Evolutionary conservation across 2,797 vertebrate species (phyloP), one percentile per base, ranked within the genome.

Genomic region (Valencia hispanica): DNA sequence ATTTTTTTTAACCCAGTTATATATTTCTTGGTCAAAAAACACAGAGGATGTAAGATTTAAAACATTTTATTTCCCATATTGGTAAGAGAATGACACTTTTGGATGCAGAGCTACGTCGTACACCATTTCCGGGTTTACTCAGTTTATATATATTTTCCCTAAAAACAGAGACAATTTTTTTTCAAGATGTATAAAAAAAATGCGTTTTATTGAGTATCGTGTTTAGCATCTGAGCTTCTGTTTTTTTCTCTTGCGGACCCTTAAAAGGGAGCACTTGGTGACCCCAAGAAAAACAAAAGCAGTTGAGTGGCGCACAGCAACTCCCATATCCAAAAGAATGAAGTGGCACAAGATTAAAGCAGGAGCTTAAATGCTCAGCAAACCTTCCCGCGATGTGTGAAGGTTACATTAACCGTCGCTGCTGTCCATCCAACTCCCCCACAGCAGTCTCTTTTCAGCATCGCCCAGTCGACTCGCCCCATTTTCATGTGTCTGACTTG

Each of bases 401-500:
- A 87, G 87, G 84, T 85, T 91, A 84, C 71, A 83, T 89, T 82
- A 87, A 85, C 81, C 77, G 32, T 63, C 15, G 76, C 74, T 83
- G 86, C 83, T 88, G 87, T 87, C 88, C 84, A 4, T 87, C 86
- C 77, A 74, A 70, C 73, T 78, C 82, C 84, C 88, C 78, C 70
- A 3, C 77, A 39, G 69, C 79, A 14, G 83, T 43, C 78, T 84
- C 79, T 48, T 73, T 77, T 77, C 79, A 43, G 70, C 81, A 48
- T 77, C 79, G 77, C 90, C 87, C 80, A 71, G 87, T 65, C 73
- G 75, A 87, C 74, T 81, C 87, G 79, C 78, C 65, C 65, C 47
- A 71, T 87, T 90, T 90, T 85, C 87, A 82, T 86, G 84, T 89
- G 89, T 91, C 91, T 91, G 91, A 89, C 91, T 92, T 78, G 79